Evolutionary conservation across 1,140 invertebrate genomes (phyloP).

Genomic region (Vollenhovia emeryi): DNA sequence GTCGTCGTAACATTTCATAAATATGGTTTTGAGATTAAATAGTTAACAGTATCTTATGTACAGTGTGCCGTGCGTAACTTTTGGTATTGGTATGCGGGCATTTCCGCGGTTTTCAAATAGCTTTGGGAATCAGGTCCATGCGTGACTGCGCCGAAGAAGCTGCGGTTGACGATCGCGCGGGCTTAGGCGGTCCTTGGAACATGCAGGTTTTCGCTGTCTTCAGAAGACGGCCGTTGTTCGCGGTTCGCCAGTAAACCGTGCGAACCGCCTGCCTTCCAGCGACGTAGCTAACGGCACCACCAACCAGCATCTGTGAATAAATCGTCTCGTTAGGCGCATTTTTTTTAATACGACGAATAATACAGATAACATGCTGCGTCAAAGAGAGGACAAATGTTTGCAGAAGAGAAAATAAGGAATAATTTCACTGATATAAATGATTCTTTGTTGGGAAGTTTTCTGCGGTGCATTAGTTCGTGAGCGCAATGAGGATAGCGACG

Average conservation of each 20-base stretch:
- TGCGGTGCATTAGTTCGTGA: not conserved
- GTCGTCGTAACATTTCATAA: slow-evolving; percentile 9
- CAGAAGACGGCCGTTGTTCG: slow-evolving; percentile 84
- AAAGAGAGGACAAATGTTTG: not conserved
- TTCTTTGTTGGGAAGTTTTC: not conserved
- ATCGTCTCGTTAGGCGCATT: not conserved
- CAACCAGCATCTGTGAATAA: slow-evolving; percentile 77
- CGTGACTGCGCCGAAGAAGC: slow-evolving; percentile 66
- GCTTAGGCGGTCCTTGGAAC: slow-evolving; percentile 86
- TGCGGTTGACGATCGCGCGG: slow-evolving; percentile 76
- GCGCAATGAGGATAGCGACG: not conserved
- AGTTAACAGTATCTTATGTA: slow-evolving; percentile 52
- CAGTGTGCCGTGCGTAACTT: slow-evolving; percentile 6
- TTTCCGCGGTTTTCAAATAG: slow-evolving; percentile 57
- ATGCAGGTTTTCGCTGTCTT: slow-evolving; percentile 88
- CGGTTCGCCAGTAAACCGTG: slow-evolving; percentile 89
- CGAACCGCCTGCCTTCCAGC: slow-evolving; percentile 89
- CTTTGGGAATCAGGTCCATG: slow-evolving; percentile 66
- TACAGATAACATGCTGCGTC: not conserved
- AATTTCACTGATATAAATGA: not conserved
- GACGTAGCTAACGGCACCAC: slow-evolving; percentile 89
- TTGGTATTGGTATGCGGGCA: not conserved
- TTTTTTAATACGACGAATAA: not conserved
- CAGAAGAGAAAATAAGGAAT: not conserved
- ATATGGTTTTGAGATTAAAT: slow-evolving; percentile 48